Evolutionary conservation across 2,113 vertebrate species (phyloP).

Genomic region (Mastomys natalensis): DNA sequence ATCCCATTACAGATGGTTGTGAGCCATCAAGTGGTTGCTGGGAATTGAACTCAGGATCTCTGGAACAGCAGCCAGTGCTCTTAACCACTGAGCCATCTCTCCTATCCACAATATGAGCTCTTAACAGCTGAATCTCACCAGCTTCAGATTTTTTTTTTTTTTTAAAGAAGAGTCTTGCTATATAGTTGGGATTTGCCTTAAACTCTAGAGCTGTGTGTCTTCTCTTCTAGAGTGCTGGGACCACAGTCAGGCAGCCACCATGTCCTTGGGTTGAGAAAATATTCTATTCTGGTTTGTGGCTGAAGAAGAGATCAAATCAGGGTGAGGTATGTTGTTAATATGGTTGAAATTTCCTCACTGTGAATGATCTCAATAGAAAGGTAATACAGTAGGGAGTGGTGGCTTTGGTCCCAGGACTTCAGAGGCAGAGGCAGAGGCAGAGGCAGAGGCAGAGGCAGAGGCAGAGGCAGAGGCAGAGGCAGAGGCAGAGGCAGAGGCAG

Average conservation of each 20-base stretch:
- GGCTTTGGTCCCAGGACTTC: not conserved
- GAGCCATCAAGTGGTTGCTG: too few relatives aligned
- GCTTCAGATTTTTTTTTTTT: not conserved
- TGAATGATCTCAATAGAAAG: not conserved
- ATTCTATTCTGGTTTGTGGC: not conserved
- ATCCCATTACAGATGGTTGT: too few relatives aligned
- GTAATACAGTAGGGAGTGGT: not conserved
- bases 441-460: too few relatives aligned
- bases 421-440: not conserved
- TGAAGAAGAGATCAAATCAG: not conserved
- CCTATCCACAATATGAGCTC: not conserved
- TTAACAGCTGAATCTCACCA: not conserved
- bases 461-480: too few relatives aligned
- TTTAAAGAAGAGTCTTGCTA: not conserved
- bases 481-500: too few relatives aligned
- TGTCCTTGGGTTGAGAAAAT: not conserved
- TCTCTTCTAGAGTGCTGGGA: not conserved
- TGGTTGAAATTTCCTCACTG: fast-evolving
- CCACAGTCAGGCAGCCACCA: not conserved
- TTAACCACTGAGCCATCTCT: too few relatives aligned
- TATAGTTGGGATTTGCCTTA: not conserved
- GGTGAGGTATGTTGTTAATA: too few relatives aligned
- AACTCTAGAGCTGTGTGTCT: not conserved
- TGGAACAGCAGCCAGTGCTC: too few relatives aligned
- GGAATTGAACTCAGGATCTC: too few relatives aligned